Evolutionary conservation across 2,113 vertebrate species (phyloP), one percentile per base, ranked within the genome.

Genomic region (Petromus typicus): DNA sequence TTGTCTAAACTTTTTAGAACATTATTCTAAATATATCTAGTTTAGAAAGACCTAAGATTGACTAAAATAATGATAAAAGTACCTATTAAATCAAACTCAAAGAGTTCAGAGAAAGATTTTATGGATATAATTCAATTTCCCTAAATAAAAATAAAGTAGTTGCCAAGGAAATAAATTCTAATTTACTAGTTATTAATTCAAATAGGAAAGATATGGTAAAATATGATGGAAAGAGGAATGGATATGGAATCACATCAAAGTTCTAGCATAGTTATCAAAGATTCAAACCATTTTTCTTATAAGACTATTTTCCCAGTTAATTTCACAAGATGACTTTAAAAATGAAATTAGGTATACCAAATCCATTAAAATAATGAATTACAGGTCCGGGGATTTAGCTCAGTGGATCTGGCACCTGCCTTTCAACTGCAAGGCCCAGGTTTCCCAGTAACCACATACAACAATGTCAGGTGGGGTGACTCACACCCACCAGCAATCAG

Each of bases 111-210:
- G 7, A 86, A 86, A 64, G 51, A 93, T 13, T 75, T 25, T 78
- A 63, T 83, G 63, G 59, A 69, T 66, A 78, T 76, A 87, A 94
- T 54, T 93, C 54, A 67, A 6, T 85, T 85, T 93, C 66, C 73
- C 51, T 56, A 92, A 88, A 91, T 14, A 69, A 61, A 95, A 92
- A 93, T 96, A 82, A 89, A 91, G 48, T 8, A 85, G 71, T 5
- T 45, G 0, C 48, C 27, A 57, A 2, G 66, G 10, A n/a, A 51
- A 45, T 63, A 5, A 91, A 64, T n/a, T 79, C 7, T 2, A 67
- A n/a, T n/a, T 90, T 40, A 75, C 40, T 82, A 48, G 48, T 87
- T 84, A 59, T 61, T 84, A 88, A 56, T 8, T 51, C 27, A 90
- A 3, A 64, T 4, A 94, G 40, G 27, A 71, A 71, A 82, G 10